Evolutionary conservation across 2,113 vertebrate species (phyloP).

Genomic region (Ceyx margarethae): DNA sequence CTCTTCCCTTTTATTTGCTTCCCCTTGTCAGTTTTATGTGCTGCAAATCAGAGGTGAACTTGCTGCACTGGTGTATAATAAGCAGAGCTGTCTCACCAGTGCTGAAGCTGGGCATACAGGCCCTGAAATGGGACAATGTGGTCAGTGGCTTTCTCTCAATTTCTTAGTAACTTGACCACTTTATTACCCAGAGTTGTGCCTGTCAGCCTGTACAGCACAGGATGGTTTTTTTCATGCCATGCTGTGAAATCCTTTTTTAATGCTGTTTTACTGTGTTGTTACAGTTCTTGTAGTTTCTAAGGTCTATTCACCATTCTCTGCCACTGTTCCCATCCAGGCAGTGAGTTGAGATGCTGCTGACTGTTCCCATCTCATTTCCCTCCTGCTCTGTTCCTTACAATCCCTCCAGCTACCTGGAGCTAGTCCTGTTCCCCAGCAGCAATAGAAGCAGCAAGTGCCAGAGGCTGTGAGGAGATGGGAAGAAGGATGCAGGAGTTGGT

Average conservation of each 20-base stretch:
- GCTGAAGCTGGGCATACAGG: background rate
- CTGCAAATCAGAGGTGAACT: background rate
- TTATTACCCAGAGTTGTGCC: background rate
- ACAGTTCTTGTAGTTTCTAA: background rate
- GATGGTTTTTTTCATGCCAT: background rate
- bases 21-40: background rate
- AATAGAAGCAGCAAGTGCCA: background rate
- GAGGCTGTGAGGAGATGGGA: background rate
- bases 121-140: background rate
- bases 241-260: background rate
- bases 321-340: background rate
- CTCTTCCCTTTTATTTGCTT: background rate
- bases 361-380: background rate
- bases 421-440: background rate
- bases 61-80: background rate
- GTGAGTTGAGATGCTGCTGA: background rate
- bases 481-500: background rate
- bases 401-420: background rate
- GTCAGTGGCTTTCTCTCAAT: background rate
- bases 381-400: background rate
- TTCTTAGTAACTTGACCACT: background rate
- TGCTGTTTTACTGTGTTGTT: accelerated
- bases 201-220: background rate
- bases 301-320: background rate
- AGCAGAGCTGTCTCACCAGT: background rate